phyloP scores from a whole-genome alignment of 2,888 invertebrate species.

The Folsomia manolachei region DNA sequence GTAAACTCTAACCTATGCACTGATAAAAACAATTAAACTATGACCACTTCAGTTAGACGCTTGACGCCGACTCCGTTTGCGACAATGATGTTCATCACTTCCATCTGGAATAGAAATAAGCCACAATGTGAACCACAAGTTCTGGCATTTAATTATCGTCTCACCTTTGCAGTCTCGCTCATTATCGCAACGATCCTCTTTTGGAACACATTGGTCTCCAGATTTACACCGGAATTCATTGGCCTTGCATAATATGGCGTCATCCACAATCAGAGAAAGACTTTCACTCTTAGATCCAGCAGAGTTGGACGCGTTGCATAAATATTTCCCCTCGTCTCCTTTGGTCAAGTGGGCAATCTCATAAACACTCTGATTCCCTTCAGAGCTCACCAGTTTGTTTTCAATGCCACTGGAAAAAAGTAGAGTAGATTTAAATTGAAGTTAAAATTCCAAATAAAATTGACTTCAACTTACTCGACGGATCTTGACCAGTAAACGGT shows the following conservation, averaged over 20 bases:
- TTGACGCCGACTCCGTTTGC: conserved; percentile 13
- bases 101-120: conserved; percentile 25
- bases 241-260: conserved; percentile 32
- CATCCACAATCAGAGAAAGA: conserved; percentile 33
- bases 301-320: conserved; percentile 27
- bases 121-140: background rate
- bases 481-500: conserved; percentile 36
- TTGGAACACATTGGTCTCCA: conserved; percentile 43
- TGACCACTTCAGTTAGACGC: background rate
- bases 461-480: conserved; percentile 31
- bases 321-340: conserved; percentile 36
- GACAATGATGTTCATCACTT: conserved; percentile 39
- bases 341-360: conserved; percentile 37
- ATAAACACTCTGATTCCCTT: conserved; percentile 21
- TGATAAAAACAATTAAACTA: too few relatives aligned
- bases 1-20: too few relatives aligned
- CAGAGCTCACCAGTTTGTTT: conserved; percentile 28
- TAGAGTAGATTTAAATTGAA: conserved; percentile 15
- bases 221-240: conserved; percentile 42
- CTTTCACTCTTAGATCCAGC: conserved; percentile 36
- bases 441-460: background rate
- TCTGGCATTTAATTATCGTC: background rate
- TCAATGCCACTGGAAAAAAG: conserved; percentile 32
- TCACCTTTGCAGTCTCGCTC: conserved; percentile 34
- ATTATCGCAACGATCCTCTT: conserved; percentile 37